Evolutionary conservation across 2,888 invertebrate species (phyloP), one percentile per base, ranked within the genome.

Genomic region (Melolontha melolontha): DNA sequence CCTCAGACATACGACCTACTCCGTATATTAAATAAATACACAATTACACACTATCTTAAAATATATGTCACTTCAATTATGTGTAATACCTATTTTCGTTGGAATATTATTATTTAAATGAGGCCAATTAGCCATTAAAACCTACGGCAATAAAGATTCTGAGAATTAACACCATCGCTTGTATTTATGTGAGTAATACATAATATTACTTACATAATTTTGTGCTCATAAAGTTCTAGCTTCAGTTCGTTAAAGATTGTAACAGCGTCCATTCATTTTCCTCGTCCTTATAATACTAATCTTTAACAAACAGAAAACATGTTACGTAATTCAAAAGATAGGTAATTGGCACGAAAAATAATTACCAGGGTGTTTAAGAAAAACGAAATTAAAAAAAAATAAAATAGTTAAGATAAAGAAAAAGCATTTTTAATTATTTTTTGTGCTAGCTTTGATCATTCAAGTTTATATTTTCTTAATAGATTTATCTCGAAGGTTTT

Each of bases 391-490:
- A 4, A 10, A 11, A 50, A 22, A 40, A 27, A 44, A 44, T 14
- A 59, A 14, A 44, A 59, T 27, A 11, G 44, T 29, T 22, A 29
- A 27, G 57, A 41, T 42, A 42, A 41, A 57, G n/a, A 27, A 44
- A 44, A 59, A 44, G 29, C 59, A 17, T 14, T 16, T 14, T 42
- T 44, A 57, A 44, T 59, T 27, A n/a, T 42, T 27, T n/a, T 16
- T 27, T 5, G 4, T 54, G 2, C 29, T n/a, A 4, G 10, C 59
- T 59, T 59, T 59, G 59, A 59, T 59, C 44, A 59, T 44, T 42
- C 42, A 59, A 59, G 59, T 59, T 59, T 59, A 59, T 44, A 44
- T 29, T 59, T 55, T 55, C 55, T 55, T 59, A 59, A 59, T 59
- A 59, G 59, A 44, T 40, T 54, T 44, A 44, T 4, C 16, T 16